A percentile compares a stretch with the other conserved stretches of the same genome.
Evolutionary conservation across 2,888 invertebrate species (phyloP).

Genomic region (Eucera pruinosa): DNA sequence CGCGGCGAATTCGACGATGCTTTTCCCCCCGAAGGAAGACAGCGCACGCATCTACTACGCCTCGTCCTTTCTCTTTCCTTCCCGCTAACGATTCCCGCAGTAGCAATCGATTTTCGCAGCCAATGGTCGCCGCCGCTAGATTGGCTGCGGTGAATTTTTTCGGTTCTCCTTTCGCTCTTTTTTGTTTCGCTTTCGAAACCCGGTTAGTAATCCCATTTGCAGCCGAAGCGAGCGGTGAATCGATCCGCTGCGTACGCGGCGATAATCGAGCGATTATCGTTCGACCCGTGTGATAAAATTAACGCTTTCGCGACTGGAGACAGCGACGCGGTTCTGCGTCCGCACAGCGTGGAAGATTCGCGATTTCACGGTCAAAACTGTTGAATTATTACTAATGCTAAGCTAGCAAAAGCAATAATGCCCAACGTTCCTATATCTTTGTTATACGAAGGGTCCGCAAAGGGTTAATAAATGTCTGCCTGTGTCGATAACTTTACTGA

Average conservation of each 20-base stretch:
- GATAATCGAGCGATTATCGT: slow-evolving; percentile 31
- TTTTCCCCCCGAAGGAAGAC: slow-evolving; percentile 33
- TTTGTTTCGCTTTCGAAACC: neutral
- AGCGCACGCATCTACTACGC: neutral
- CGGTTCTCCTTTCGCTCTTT: neutral
- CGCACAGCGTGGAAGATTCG: too few species aligned
- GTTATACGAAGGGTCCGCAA: too few species aligned
- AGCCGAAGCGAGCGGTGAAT: slow-evolving; percentile 23
- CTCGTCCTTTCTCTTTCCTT: slow-evolving; percentile 1
- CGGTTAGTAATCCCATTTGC: slow-evolving; percentile 20
- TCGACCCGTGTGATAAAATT: slow-evolving; percentile 34
- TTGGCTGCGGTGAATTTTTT: slow-evolving; percentile 42
- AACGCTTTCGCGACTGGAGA: slow-evolving; percentile 13
- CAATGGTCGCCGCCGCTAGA: slow-evolving; percentile 2
- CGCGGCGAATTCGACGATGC: slow-evolving; percentile 53
- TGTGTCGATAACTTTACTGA: too few species aligned
- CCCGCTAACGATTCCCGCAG: slow-evolving; percentile 27
- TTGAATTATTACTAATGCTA: too few species aligned
- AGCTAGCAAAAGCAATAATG: too few species aligned
- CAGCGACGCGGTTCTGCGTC: too few species aligned
- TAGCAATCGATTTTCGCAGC: slow-evolving; percentile 28
- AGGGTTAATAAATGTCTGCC: too few species aligned
- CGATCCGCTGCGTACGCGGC: slow-evolving; percentile 9
- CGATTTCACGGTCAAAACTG: too few species aligned
- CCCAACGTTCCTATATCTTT: too few species aligned